Evolutionary conservation across 2,797 vertebrate genomes (phyloP).

Genomic region (Crocidura indochinensis): DNA sequence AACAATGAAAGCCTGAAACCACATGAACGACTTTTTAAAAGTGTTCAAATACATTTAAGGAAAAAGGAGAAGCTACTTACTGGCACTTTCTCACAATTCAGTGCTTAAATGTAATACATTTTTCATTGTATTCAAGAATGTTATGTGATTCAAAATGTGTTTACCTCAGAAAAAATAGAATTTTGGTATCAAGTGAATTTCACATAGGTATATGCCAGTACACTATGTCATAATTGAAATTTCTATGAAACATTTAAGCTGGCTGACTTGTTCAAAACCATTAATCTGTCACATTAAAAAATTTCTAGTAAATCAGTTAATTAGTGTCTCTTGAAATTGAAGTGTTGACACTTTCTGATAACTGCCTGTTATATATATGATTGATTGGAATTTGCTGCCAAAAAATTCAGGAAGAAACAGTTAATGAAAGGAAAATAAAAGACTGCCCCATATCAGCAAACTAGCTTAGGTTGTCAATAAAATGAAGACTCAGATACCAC

Average conservation of each 20-base stretch:
- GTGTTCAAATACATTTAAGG: no score
- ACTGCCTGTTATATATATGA: slow-evolving; percentile 32
- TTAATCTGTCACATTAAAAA: slow-evolving; percentile 34
- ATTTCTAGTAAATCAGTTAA: slow-evolving; percentile 69
- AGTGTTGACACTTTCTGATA: slow-evolving; percentile 57
- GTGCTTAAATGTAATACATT: not conserved
- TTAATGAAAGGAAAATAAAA: not conserved
- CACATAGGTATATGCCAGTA: not conserved
- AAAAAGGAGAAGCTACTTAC: not conserved
- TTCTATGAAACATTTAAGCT: slow-evolving; percentile 68
- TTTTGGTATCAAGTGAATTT: not conserved
- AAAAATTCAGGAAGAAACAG: slow-evolving; percentile 18
- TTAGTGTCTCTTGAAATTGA: slow-evolving; percentile 56
- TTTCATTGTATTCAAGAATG: not conserved
- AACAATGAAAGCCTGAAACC: no score
- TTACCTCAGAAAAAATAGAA: not conserved
- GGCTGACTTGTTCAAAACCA: slow-evolving; percentile 58
- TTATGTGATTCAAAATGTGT: not conserved
- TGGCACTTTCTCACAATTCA: not conserved
- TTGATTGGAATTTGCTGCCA: slow-evolving; percentile 61
- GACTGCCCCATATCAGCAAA: not conserved
- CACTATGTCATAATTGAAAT: not conserved
- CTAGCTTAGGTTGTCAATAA: not conserved
- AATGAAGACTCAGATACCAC: not conserved
- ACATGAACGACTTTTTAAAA: no score